Evolutionary conservation across 2,888 invertebrate species (phyloP), one percentile per base, ranked within the genome.

Genomic region (Epiblema foenella): DNA sequence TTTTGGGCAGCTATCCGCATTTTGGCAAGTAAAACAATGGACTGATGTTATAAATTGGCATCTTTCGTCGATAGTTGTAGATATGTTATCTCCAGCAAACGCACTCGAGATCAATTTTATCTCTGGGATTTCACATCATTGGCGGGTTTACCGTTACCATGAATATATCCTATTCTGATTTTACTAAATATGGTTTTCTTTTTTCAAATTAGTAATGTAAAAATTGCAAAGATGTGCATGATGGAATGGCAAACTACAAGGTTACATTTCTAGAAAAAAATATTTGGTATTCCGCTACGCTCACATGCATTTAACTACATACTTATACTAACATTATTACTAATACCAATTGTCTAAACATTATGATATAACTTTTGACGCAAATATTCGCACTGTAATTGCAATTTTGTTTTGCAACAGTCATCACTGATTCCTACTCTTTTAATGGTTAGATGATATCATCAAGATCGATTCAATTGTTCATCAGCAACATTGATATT

Each of bases 1-100:
- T 73, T 52, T 69, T 74, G 62, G 29, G 71, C 66, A 54, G 71
- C 75, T 74, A 78, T 73, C 77, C 78, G 70, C 85, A 86, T 87
- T 78, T 79, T 83, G 70, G 33, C 66, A 79, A 77, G 67, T 66
- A 73, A 76, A 73, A 73, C 69, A 73, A 75, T 75, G 58, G 68
- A 83, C 82, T 82, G 77, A 79, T 51, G 77, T 74, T 76, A 73
- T 73, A 54, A 59, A 68, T 67, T 67, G 65, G 72, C 67, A 68
- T 68, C 46, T 58, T 56, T 29, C 66, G 29, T 59, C 54, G 67
- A 68, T 51, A 46, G 49, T 18, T 68, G 20, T 39, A 49, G 63
- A 68, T 68, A 68, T 5, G 39, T 59, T 72, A 72, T 72, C 68
- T 49, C 17, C 37, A 20, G 57, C 51, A 67, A 64, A 18, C 49